Conservation (phyloP, 2,888 invertebrate genomes). For the Brachylomia viminalis region DNA sequence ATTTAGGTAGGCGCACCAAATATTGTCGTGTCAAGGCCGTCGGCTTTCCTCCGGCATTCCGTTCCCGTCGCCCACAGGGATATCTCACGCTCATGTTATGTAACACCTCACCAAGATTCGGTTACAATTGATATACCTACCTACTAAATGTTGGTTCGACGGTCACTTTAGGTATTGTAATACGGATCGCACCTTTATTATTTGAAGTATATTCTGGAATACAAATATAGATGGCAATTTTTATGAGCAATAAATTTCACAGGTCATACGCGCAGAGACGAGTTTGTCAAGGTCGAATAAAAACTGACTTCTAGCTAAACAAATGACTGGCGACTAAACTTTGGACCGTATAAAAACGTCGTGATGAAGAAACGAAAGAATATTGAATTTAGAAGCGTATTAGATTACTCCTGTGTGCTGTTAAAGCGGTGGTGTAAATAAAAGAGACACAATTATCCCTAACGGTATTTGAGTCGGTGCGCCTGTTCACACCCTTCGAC, state of each 20-base stretch:
- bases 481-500: constrained; percentile 82
- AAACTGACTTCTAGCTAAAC: constrained; percentile 60
- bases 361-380: constrained; percentile 59
- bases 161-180: constrained; percentile 44
- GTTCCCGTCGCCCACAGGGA: constrained; percentile 88
- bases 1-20: constrained; percentile 84
- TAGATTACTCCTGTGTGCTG: constrained; percentile 69
- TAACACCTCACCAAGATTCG: constrained; percentile 84
- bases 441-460: constrained; percentile 83
- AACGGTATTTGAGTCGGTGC: constrained; percentile 82
- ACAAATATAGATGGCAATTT: constrained; percentile 40
- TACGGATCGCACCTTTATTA: constrained; percentile 30
- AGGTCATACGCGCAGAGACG: constrained; percentile 60
- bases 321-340: constrained; percentile 50
- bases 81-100: constrained; percentile 88
- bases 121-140: constrained; percentile 80
- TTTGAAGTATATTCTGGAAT: constrained; percentile 44
- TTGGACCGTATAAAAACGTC: constrained; percentile 49
- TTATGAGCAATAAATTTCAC: constrained; percentile 47
- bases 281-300: constrained; percentile 64
- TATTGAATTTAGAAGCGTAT: constrained; percentile 66
- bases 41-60: constrained; percentile 90
- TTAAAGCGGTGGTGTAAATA: constrained; percentile 79
- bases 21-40: constrained; percentile 89
- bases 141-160: constrained; percentile 64